A percentile compares a stretch with the other conserved stretches of the same genome.
These are phyloP conservation scores for Sturnus vulgaris DNA, from an alignment of 2,113 vertebrate genomes.

Conservation along the genomic window DNA sequence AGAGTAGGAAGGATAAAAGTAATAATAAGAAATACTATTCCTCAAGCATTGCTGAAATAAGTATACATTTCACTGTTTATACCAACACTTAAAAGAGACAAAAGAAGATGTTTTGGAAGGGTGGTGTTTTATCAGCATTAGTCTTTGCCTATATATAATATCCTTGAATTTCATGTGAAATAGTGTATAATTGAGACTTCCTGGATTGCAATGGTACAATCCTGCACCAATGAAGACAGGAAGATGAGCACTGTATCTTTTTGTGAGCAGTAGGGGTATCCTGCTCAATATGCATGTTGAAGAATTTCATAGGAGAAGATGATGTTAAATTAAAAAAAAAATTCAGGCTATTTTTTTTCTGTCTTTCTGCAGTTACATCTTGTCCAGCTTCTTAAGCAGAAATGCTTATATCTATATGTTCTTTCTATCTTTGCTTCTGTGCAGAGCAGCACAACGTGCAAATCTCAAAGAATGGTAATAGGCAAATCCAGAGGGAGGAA, in stretches of 20 bases:
- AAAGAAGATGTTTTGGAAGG: background rate
- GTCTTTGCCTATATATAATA: background rate
- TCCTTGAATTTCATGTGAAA: background rate
- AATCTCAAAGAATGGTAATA: background rate
- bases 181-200: background rate
- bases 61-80: background rate
- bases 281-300: background rate
- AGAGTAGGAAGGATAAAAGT: background rate
- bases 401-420: background rate
- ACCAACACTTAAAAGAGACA: background rate
- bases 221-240: background rate
- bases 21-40: background rate
- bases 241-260: background rate
- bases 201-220: background rate
- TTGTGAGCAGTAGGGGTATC: background rate
- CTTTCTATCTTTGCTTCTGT: background rate
- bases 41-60: background rate
- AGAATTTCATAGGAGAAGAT: background rate
- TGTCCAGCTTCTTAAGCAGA: background rate
- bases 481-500: background rate
- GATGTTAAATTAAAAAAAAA: background rate
- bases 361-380: background rate
- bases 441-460: background rate
- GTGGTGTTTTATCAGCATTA: background rate
- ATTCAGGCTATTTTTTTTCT: background rate